phyloP scores from a whole-genome alignment of 2,797 vertebrate species.

The Myripristis jacobus region DNA sequence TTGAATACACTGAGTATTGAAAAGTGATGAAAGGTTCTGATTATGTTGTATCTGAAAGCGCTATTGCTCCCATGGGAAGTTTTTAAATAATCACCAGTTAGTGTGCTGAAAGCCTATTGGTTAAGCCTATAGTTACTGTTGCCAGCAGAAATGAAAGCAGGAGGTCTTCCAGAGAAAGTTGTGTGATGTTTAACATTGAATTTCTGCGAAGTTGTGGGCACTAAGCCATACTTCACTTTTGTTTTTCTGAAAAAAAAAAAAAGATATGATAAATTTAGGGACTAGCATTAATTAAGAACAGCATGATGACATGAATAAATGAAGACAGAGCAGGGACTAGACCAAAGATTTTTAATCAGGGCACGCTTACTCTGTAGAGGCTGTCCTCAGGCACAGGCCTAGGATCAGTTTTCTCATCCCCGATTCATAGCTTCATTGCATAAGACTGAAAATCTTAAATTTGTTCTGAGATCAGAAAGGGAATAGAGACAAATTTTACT shows the following conservation, averaged over 20 bases:
- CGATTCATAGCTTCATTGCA: conserved; percentile 30
- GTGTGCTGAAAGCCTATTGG: conserved; percentile 6
- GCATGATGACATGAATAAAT: too few relatives aligned
- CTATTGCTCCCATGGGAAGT: conserved; percentile 8
- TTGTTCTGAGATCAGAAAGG: conserved; percentile 21
- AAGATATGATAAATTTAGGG: too few relatives aligned
- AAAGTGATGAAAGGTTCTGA: neutral
- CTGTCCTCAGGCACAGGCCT: conserved; percentile 18
- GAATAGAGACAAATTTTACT: conserved; percentile 5
- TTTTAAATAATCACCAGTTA: conserved; percentile 5
- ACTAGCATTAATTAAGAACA: too few relatives aligned
- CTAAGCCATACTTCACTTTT: too few relatives aligned
- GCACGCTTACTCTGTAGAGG: neutral
- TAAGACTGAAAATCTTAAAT: conserved; percentile 1
- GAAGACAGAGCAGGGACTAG: too few relatives aligned
- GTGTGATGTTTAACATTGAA: too few relatives aligned
- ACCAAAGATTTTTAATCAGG: conserved; percentile 14
- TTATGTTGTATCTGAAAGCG: neutral
- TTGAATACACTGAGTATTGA: neutral
- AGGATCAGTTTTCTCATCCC: conserved; percentile 8
- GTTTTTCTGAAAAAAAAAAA: too few relatives aligned
- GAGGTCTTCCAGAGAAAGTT: neutral
- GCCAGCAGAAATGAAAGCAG: conserved; percentile 16
- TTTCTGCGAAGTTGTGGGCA: too few relatives aligned
- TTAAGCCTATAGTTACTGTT: neutral